phyloP scores from a whole-genome alignment of 2,113 vertebrate genomes.

The Oreotragus oreotragus region DNA sequence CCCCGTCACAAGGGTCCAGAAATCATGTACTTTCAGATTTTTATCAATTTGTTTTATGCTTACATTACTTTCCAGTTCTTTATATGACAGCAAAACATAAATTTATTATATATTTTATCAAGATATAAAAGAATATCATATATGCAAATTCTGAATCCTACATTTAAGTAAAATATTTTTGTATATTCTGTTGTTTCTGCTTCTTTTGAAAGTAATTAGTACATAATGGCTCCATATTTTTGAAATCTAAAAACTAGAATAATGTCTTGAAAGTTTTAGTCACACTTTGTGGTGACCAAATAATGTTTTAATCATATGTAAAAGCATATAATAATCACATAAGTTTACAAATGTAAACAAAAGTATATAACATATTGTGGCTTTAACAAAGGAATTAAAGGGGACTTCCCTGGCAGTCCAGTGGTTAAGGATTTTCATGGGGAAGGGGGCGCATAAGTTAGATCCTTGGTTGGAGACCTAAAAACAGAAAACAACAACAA shows the following conservation, averaged over 20 bases:
- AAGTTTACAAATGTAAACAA: neutral
- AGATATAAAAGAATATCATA: neutral
- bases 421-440: neutral
- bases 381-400: neutral
- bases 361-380: neutral
- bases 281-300: neutral
- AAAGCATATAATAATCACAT: neutral
- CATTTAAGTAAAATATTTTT: neutral
- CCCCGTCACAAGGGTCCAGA: neutral
- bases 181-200: neutral
- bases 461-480: neutral
- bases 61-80: neutral
- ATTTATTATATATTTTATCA: neutral
- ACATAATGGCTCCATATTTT: neutral
- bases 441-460: fast-evolving
- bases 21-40: neutral
- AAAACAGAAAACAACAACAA: neutral
- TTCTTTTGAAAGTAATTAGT: neutral
- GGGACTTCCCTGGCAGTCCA: neutral
- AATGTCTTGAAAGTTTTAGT: neutral
- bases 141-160: neutral
- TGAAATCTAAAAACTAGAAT: neutral
- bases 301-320: neutral
- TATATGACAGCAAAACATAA: neutral
- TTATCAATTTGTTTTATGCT: neutral